Evolutionary conservation across 2,888 invertebrate species (phyloP).

Genomic region (Pterobdella sp.): DNA sequence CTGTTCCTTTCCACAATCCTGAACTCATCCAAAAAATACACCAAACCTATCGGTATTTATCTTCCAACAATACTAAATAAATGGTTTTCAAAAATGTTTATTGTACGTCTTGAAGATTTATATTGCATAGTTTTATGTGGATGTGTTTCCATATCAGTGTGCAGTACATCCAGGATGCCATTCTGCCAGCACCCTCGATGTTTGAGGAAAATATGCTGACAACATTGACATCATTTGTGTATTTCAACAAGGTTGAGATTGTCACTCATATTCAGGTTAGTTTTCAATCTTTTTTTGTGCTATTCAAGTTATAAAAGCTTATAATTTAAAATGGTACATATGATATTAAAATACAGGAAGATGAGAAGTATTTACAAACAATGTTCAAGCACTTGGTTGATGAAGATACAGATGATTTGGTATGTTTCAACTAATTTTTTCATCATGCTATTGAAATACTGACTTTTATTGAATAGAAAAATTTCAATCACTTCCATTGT

Average conservation of each 20-base stretch:
- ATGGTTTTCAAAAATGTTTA: background rate
- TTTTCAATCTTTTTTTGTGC: background rate
- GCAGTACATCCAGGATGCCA: slow-evolving; percentile 95
- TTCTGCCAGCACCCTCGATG: slow-evolving; percentile 93
- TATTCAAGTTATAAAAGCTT: too few relatives aligned
- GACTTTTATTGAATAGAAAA: too few relatives aligned
- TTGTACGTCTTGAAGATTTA: background rate
- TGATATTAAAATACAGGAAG: slow-evolving; percentile 65
- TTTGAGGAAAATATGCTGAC: slow-evolving; percentile 98
- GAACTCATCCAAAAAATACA: slow-evolving; percentile 96
- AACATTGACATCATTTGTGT: slow-evolving; percentile 94
- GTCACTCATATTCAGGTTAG: slow-evolving; percentile 82
- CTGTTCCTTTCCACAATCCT: slow-evolving; percentile 83
- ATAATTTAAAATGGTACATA: too few relatives aligned
- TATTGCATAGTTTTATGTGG: background rate
- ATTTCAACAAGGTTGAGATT: slow-evolving; percentile 99
- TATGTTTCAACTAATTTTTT: too few relatives aligned
- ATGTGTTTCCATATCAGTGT: slow-evolving; percentile 59
- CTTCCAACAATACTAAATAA: background rate
- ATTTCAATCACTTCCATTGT: too few relatives aligned
- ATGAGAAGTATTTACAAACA: slow-evolving; percentile 89
- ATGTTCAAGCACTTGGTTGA: slow-evolving; percentile 86
- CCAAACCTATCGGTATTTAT: slow-evolving; percentile 75
- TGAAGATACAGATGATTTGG: slow-evolving; percentile 68
- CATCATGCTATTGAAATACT: too few relatives aligned